These are phyloP conservation scores for Struthidea cinerea DNA, from an alignment of 2,113 vertebrate genomes.

Conservation along the genomic window DNA sequence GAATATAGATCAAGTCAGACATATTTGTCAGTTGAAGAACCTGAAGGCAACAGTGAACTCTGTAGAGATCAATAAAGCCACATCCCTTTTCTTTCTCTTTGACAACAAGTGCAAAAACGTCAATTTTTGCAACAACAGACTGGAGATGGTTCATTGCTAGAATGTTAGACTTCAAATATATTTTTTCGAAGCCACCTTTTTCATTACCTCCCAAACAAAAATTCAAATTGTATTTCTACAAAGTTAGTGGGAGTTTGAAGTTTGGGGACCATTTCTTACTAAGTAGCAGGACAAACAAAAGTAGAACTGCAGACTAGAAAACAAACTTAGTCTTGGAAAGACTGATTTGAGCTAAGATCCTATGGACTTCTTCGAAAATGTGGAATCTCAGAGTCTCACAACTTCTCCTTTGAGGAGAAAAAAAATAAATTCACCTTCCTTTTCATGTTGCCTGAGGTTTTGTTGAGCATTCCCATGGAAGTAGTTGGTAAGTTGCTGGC, in stretches of 20 bases:
- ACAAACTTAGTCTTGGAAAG: neutral
- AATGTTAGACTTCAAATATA: neutral
- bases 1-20: neutral
- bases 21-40: neutral
- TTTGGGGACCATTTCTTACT: neutral
- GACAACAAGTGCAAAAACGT: neutral
- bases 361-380: neutral
- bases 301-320: neutral
- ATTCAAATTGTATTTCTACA: neutral
- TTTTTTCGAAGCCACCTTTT: neutral
- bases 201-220: neutral
- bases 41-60: neutral
- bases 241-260: neutral
- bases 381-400: neutral
- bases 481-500: neutral
- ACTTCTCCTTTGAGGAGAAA: neutral
- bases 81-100: neutral
- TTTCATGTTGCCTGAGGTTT: neutral
- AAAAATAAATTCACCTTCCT: neutral
- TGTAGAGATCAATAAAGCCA: rapidly evolving
- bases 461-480: neutral
- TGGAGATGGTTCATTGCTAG: neutral
- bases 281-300: neutral
- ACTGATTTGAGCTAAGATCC: neutral
- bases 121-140: neutral